Percentiles rank a stretch among this genome's conserved stretches.
Evolutionary conservation across 1,140 invertebrate genomes (phyloP).

Genomic region (Helicoverpa zea): DNA sequence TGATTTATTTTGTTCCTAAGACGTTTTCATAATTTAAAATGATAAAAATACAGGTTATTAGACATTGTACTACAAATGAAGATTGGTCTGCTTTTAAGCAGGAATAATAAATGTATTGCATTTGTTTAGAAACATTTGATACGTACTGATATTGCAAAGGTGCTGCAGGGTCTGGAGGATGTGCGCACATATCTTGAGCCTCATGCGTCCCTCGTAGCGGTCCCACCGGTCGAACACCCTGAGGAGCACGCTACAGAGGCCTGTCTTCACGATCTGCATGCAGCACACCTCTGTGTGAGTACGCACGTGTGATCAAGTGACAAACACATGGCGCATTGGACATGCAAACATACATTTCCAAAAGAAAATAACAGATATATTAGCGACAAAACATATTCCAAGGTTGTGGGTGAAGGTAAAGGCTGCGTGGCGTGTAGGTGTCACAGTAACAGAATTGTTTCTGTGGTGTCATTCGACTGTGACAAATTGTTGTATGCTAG

Average conservation of each 20-base stretch:
- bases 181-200: slow-evolving; percentile 88
- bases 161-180: slow-evolving; percentile 89
- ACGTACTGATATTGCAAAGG: slow-evolving; percentile 89
- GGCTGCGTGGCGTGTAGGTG: slow-evolving; percentile 30
- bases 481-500: slow-evolving; percentile 28
- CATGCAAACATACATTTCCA: slow-evolving; percentile 57
- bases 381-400: slow-evolving; percentile 25
- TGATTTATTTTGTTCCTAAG: not conserved
- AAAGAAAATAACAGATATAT: slow-evolving; percentile 42
- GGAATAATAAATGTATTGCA: not conserved
- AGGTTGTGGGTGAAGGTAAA: slow-evolving; percentile 31
- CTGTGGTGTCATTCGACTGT: slow-evolving; percentile 31
- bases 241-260: slow-evolving; percentile 87
- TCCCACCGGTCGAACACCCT: slow-evolving; percentile 90
- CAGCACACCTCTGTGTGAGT: slow-evolving; percentile 88
- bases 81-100: not conserved
- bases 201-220: slow-evolving; percentile 88
- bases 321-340: slow-evolving; percentile 57
- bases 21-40: not conserved
- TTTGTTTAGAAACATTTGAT: slow-evolving; percentile 43
- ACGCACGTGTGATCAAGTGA: slow-evolving; percentile 69
- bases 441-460: slow-evolving; percentile 10
- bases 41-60: not conserved
- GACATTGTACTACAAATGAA: not conserved
- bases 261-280: slow-evolving; percentile 88